These are phyloP conservation scores for Hephaestus fuliginosus DNA, from an alignment of 2,797 vertebrate genomes.

Conservation along the genomic window DNA sequence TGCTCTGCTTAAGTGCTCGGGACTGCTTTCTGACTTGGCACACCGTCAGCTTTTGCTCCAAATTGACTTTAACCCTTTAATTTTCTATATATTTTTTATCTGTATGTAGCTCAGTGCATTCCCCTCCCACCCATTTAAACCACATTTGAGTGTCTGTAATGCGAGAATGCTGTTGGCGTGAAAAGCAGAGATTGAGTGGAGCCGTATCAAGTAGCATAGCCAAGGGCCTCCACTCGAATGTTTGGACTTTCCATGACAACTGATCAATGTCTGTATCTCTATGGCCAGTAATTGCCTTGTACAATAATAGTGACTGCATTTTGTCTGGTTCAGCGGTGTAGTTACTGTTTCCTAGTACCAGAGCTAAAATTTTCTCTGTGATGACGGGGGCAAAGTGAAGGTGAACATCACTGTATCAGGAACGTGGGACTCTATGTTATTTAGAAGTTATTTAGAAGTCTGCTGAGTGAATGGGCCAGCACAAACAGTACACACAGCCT, in stretches of 20 bases:
- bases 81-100: conserved; percentile 16
- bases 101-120: conserved; percentile 12
- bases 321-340: not conserved
- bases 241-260: conserved; percentile 50
- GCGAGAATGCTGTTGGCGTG: conserved; percentile 47
- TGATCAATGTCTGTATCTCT: conserved; percentile 30
- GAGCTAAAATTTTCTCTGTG: conserved; percentile 16
- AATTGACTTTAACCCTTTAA: conserved; percentile 31
- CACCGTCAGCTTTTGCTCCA: not conserved
- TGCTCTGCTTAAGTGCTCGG: conserved; percentile 35
- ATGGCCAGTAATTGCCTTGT: conserved; percentile 5
- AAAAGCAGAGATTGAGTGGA: conserved; percentile 44
- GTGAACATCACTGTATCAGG: not conserved
- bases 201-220: conserved; percentile 28
- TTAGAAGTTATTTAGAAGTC: conserved; percentile 10
- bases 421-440: conserved; percentile 15
- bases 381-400: conserved; percentile 28
- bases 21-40: conserved; percentile 46
- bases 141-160: conserved; percentile 34
- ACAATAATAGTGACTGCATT: conserved; percentile 11
- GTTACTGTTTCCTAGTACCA: conserved; percentile 19
- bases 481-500: conserved; percentile 9
- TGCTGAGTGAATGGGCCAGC: not conserved
- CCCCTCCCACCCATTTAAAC: conserved; percentile 12
- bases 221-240: conserved; percentile 18